phyloP scores from a whole-genome alignment of 1,140 invertebrate species.

The Phymorhynchus buccinoides region DNA sequence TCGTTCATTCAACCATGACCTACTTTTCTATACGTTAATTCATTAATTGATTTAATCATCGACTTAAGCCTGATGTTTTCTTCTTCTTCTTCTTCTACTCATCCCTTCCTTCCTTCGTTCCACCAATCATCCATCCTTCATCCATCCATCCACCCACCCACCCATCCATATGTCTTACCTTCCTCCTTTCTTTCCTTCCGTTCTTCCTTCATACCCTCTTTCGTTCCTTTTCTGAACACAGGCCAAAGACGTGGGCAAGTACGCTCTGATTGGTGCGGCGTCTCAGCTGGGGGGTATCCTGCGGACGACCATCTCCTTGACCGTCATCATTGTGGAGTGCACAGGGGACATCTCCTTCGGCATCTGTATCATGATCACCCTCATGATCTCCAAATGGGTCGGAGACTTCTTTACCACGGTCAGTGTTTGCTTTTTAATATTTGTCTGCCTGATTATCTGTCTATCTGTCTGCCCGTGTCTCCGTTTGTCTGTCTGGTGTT shows the following conservation, averaged over 20 bases:
- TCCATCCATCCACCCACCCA: too few species aligned
- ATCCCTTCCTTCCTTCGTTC: too few species aligned
- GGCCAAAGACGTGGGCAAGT: conserved; percentile 88
- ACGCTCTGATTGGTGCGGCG: conserved; percentile 95
- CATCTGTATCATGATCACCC: conserved; percentile 85
- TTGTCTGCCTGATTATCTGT: too few species aligned
- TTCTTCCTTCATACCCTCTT: neutral
- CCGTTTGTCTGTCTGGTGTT: too few species aligned
- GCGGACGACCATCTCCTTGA: conserved; percentile 95
- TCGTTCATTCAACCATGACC: too few species aligned
- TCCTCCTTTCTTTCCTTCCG: too few species aligned
- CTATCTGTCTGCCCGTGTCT: too few species aligned
- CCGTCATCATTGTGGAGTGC: conserved; percentile 96
- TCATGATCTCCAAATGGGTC: conserved; percentile 96
- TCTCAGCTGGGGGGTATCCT: conserved; percentile 96
- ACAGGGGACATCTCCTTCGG: conserved; percentile 95
- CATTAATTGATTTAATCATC: neutral
- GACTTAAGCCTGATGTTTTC: neutral
- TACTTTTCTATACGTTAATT: neutral
- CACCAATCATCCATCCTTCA: too few species aligned
- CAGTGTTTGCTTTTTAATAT: conserved; percentile 49
- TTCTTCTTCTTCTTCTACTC: neutral
- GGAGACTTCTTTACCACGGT: conserved; percentile 98
- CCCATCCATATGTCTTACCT: too few species aligned
- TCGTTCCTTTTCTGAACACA: too few species aligned